A percentile compares a stretch with the other conserved stretches of the same genome.
phyloP scores from a whole-genome alignment of 30 jellyfish, hydroid and myxozoan species.

The Aurelia aurita complex sp. Pacific region DNA sequence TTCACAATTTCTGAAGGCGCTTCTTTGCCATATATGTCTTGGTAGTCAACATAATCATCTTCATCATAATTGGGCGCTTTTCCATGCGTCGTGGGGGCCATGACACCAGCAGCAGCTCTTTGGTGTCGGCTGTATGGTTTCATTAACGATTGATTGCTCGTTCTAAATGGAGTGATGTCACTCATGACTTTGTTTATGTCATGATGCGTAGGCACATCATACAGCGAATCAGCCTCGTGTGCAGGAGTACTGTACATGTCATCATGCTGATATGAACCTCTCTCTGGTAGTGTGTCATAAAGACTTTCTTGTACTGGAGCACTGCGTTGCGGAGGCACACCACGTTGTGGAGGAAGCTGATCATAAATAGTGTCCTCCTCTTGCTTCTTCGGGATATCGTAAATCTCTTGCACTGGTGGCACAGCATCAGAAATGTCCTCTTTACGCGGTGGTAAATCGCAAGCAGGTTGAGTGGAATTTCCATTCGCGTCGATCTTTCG shows the following conservation, averaged over 20 bases:
- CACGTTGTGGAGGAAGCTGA: not conserved
- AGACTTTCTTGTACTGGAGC: constrained; percentile 37
- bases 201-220: constrained; percentile 77
- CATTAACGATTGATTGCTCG: constrained; percentile 41
- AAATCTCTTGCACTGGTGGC: constrained; percentile 28
- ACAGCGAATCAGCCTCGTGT: constrained; percentile 1
- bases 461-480: no score
- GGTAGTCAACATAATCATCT: constrained; percentile 95
- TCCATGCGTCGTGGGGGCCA: not conserved
- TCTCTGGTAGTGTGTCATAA: constrained; percentile 34
- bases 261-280: constrained; percentile 3
- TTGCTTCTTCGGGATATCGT: constrained; percentile 33
- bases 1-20: constrained; percentile 84
- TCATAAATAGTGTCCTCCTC: not conserved
- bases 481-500: no score
- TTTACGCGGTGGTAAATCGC: no score
- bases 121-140: constrained; percentile 48
- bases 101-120: constrained; percentile 8
- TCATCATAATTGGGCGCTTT: constrained; percentile 27
- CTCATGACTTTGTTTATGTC: constrained; percentile 74
- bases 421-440: not conserved
- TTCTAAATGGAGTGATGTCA: constrained; percentile 42
- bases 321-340: not conserved
- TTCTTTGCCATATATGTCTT: constrained; percentile 89
- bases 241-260: constrained; percentile 5